Base-by-base conservation (phyloP, 2,113 vertebrate genomes). In the Sturnira hondurensis region DNA sequence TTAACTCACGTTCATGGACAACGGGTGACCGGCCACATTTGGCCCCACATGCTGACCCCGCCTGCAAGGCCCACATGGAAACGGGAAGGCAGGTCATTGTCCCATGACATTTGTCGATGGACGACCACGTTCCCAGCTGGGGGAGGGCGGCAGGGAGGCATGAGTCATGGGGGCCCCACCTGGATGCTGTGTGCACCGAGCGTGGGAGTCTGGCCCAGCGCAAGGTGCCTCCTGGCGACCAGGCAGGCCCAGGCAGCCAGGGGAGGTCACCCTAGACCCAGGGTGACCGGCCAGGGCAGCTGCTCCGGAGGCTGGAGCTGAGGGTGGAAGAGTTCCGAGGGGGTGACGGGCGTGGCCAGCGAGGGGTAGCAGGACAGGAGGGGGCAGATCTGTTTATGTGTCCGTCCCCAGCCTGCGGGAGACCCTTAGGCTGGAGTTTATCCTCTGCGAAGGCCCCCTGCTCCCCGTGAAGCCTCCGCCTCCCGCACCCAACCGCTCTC, bases 111-210 rank as follows among this genome's bases (percentile, higher is more conserved):
- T n/a, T 28, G 9, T 4, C 2, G 13, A 15, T 4, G 5, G 47
- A 12, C 1, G 10, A 0, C 0, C 1, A 1, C 0, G 5, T n/a
- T n/a, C 13, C 63, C 7, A 26, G 26, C 58, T 7, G 63, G 63
- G 61, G 38, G 19, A 56, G 3, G 13, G 26, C 7, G 24, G 8
- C 56, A 26, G 41, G 15, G 41, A 24, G 1, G 3, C 15, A 28
- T 17, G 0, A 2, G n/a, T 14, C 9, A 0, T 0, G 1, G 13
- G 13, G 9, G 16, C 36, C 33, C 36, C 20, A 2, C 19, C 65
- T 41, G 0, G 5, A 3, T 0, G 15, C 3, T 0, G 8, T 13
- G 0, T 0, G 1, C 14, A 0, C 0, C 3, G 10, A 3, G 1
- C 36, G 3, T 0, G 0, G 7, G 17, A 3, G 3, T 14, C 4